Conservation (phyloP, 2,113 vertebrate species). For the Phocoena phocoena region DNA sequence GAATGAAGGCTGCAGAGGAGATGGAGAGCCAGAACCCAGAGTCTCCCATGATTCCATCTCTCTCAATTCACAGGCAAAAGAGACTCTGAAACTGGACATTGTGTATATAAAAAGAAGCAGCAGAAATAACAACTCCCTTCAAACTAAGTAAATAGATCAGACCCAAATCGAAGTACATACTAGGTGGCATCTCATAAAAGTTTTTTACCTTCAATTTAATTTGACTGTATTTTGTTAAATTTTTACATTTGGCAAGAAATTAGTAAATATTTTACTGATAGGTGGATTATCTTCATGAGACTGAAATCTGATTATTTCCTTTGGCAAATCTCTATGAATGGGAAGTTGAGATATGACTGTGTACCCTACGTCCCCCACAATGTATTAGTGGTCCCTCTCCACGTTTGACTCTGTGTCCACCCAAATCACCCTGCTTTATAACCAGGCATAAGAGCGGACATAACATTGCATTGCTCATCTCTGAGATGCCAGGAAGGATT, state of each 20-base stretch:
- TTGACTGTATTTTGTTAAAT: background rate
- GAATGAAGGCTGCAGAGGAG: background rate
- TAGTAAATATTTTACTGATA: background rate
- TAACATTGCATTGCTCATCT: background rate
- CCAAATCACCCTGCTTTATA: background rate
- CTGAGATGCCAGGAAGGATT: background rate
- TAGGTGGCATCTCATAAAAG: background rate
- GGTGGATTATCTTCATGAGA: background rate
- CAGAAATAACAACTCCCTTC: background rate
- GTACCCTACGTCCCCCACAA: no score
- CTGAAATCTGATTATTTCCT: background rate
- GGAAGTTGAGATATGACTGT: background rate
- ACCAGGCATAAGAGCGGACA: background rate
- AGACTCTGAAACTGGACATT: background rate
- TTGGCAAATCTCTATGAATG: background rate
- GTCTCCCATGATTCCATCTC: background rate
- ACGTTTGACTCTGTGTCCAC: background rate
- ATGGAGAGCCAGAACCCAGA: background rate
- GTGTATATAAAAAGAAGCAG: background rate
- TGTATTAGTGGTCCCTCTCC: background rate
- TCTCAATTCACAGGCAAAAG: background rate
- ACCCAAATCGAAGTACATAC: background rate
- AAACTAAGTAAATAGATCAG: background rate
- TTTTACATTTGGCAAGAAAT: constrained; percentile 30
- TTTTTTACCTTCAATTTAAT: background rate